These are phyloP conservation scores for Pediacus dermestoides DNA, from an alignment of 2,888 invertebrate species.

Conservation along the genomic window DNA sequence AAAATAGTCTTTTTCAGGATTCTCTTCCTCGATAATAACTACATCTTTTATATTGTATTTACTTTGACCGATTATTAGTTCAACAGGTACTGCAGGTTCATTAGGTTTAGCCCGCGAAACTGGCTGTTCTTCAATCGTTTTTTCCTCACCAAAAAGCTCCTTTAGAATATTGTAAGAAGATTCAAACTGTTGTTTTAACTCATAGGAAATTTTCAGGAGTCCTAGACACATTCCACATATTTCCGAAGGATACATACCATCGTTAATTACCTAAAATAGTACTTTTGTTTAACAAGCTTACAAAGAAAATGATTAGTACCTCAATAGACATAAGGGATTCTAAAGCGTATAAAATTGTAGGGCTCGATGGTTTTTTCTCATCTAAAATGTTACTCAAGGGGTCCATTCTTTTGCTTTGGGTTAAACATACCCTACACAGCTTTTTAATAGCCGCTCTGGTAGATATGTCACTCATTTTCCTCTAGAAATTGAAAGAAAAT, in stretches of 20 bases:
- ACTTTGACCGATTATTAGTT: constrained; percentile 26
- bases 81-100: constrained; percentile 17
- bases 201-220: constrained; percentile 12
- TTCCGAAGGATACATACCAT: constrained; percentile 2
- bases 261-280: constrained; percentile 8
- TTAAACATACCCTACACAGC: constrained; percentile 20
- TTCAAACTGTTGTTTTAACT: constrained; percentile 12
- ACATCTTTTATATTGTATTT: constrained; percentile 29
- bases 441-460: too few species aligned
- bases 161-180: constrained; percentile 7
- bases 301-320: constrained; percentile 8
- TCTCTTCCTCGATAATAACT: constrained; percentile 26
- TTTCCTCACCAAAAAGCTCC: constrained; percentile 2
- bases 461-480: too few species aligned
- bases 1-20: constrained; percentile 16
- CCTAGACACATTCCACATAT: constrained; percentile 13
- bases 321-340: constrained; percentile 9
- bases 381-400: constrained; percentile 10
- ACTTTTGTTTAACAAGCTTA: constrained; percentile 6
- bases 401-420: constrained; percentile 14
- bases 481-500: too few species aligned
- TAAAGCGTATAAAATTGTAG: constrained; percentile 8
- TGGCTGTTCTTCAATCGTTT: too few species aligned
- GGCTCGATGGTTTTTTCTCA: constrained; percentile 3
- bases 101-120: background rate